phyloP scores from a whole-genome alignment of 2,888 invertebrate species.

The Tipula confusa region DNA sequence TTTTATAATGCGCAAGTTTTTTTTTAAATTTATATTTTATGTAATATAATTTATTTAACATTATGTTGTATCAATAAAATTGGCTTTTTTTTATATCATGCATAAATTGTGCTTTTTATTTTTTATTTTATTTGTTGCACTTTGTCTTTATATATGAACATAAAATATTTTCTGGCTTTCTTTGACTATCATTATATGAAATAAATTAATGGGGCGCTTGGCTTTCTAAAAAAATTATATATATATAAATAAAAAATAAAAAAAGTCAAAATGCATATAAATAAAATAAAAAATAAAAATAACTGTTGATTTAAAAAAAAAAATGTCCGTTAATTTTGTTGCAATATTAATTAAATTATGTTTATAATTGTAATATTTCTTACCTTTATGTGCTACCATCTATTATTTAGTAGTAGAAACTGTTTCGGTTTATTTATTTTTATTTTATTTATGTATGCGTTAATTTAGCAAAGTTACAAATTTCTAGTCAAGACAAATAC shows the following conservation, averaged over 20 bases:
- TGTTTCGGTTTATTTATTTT: not conserved
- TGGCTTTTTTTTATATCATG: not conserved
- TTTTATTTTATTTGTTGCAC: slow-evolving; percentile 15
- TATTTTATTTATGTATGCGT: not conserved
- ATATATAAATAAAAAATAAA: not conserved
- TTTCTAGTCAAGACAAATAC: not conserved
- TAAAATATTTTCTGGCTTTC: not conserved
- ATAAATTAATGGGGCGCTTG: too few species aligned
- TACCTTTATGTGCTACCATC: not conserved
- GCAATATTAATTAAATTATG: too few species aligned
- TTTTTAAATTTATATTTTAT: not conserved
- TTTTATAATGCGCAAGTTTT: not conserved
- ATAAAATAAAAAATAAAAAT: not conserved
- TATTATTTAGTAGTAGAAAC: not conserved
- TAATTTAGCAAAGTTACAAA: not conserved
- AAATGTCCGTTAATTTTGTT: not conserved
- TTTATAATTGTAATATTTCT: not conserved
- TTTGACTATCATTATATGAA: too few species aligned
- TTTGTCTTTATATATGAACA: not conserved
- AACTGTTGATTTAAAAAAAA: not conserved
- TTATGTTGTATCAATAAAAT: not conserved
- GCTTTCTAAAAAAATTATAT: not conserved
- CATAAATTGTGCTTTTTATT: not conserved
- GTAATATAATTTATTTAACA: not conserved
- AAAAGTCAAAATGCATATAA: slow-evolving; percentile 7